Evolutionary conservation across 2,797 vertebrate species (phyloP).

Genomic region (Sorex maritimensis): DNA sequence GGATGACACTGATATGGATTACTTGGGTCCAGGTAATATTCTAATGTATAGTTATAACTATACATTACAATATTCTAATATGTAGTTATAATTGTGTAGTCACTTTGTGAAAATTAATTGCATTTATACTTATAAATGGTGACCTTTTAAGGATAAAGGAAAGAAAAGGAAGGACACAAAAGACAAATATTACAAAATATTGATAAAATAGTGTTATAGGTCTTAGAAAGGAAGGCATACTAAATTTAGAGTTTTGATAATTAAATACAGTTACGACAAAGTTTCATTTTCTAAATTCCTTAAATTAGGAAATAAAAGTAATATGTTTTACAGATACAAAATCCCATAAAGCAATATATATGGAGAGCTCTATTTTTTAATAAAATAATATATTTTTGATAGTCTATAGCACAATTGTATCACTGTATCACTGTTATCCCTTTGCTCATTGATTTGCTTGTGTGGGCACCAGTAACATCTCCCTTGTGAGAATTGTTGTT

Average conservation of each 20-base stretch:
- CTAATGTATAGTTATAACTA: background rate
- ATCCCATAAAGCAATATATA: constrained; percentile 47
- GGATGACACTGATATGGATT: too few species aligned
- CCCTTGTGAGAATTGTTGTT: too few species aligned
- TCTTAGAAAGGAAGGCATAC: constrained; percentile 11
- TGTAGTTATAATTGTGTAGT: background rate
- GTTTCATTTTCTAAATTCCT: constrained; percentile 35
- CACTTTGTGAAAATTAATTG: background rate
- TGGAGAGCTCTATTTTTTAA: constrained; percentile 13
- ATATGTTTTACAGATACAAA: constrained; percentile 26
- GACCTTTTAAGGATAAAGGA: background rate
- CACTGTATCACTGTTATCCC: too few species aligned
- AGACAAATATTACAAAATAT: background rate
- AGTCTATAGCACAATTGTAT: background rate
- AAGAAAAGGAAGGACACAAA: background rate
- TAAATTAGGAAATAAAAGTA: constrained; percentile 34
- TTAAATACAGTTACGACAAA: background rate
- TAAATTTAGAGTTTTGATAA: constrained; percentile 44
- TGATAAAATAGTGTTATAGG: background rate
- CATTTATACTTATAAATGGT: background rate
- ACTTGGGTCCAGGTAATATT: background rate
- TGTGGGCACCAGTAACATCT: too few species aligned
- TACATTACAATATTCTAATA: background rate
- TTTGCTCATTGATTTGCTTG: too few species aligned
- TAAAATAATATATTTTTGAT: background rate